A percentile compares a stretch with the other conserved stretches of the same genome.
These are phyloP conservation scores for Procambarus clarkii DNA, from an alignment of 1,140 invertebrate species.

Conservation along the genomic window DNA sequence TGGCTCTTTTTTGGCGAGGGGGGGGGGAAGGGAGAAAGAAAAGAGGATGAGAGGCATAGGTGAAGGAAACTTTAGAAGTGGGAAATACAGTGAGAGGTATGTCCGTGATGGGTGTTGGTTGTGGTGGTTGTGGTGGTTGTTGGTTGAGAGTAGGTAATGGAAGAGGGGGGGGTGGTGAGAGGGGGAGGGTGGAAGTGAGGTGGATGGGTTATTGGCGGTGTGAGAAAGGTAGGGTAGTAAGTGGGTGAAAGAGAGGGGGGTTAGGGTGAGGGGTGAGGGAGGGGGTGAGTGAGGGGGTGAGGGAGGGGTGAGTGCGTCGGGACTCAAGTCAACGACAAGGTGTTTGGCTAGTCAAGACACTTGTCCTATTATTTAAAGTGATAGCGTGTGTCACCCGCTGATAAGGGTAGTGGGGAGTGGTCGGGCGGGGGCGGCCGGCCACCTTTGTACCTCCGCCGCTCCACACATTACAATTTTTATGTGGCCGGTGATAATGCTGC, in stretches of 20 bases:
- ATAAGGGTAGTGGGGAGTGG: conserved; percentile 55
- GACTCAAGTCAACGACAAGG: conserved; percentile 65
- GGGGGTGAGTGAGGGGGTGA: not conserved
- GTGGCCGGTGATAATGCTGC: conserved; percentile 54
- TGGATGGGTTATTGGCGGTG: no score
- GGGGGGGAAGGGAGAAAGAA: no score
- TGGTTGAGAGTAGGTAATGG: no score
- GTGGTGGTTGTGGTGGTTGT: no score
- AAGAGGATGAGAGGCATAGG: no score
- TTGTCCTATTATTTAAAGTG: conserved; percentile 71
- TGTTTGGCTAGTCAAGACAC: conserved; percentile 71
- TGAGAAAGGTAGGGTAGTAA: no score
- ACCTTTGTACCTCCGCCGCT: conserved; percentile 50
- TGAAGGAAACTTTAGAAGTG: no score
- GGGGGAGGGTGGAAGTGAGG: no score
- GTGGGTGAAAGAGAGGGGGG: not conserved
- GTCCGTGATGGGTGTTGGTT: no score
- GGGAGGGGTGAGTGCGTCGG: conserved; percentile 46
- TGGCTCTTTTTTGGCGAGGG: no score
- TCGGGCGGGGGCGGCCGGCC: conserved; percentile 43
- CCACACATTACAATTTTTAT: conserved; percentile 65
- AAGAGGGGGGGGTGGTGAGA: no score
- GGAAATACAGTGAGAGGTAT: no score
- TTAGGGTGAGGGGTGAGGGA: not conserved
- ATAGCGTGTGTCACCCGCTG: conserved; percentile 64